Percentiles rank a stretch among this genome's conserved stretches.
These are phyloP conservation scores for Nudaria mundana DNA, from an alignment of 2,888 invertebrate species.

Conservation along the genomic window DNA sequence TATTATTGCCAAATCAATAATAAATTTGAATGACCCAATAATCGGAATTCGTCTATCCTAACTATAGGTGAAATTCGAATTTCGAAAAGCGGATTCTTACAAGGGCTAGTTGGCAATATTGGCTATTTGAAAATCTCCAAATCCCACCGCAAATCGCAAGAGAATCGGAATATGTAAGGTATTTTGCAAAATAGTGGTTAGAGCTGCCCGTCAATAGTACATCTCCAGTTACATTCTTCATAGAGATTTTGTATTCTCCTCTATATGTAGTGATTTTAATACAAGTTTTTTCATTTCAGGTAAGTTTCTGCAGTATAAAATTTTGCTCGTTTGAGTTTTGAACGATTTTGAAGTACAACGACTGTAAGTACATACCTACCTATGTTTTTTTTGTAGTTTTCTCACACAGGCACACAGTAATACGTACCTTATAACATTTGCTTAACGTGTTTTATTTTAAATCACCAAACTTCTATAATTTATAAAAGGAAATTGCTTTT, in stretches of 20 bases:
- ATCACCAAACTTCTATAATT: too few relatives aligned
- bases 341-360: too few relatives aligned
- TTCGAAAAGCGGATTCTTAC: conserved; percentile 68
- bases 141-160: conserved; percentile 69
- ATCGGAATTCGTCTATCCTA: conserved; percentile 49
- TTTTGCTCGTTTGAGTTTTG: too few relatives aligned
- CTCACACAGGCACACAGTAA: too few relatives aligned
- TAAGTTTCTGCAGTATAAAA: too few relatives aligned
- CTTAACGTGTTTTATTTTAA: too few relatives aligned
- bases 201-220: conserved; percentile 18
- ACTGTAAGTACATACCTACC: too few relatives aligned
- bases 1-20: neutral
- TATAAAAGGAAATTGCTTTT: too few relatives aligned
- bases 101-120: conserved; percentile 55
- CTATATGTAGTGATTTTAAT: conserved; percentile 7
- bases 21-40: conserved; percentile 15
- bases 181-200: conserved; percentile 61
- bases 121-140: conserved; percentile 71
- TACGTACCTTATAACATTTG: too few relatives aligned
- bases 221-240: conserved; percentile 36
- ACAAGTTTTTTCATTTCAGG: conserved; percentile 1
- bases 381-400: too few relatives aligned
- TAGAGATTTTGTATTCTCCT: conserved; percentile 28
- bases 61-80: conserved; percentile 59
- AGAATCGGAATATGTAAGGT: conserved; percentile 71